These are phyloP conservation scores for Lacerta bilineata DNA, from an alignment of 2,797 vertebrate species.

Conservation along the genomic window DNA sequence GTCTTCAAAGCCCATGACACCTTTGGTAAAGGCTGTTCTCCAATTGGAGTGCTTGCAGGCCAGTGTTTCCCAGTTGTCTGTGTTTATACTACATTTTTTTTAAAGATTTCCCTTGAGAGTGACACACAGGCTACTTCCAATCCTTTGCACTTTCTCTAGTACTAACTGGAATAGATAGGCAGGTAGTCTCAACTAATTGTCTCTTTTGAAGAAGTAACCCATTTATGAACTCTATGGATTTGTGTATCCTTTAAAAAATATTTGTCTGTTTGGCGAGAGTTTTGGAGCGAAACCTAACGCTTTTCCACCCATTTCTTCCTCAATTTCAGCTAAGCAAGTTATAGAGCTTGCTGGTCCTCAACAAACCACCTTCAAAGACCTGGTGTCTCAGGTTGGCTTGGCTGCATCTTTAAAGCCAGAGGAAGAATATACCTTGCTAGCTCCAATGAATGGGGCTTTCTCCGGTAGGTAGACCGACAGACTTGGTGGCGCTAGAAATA, in stretches of 20 bases:
- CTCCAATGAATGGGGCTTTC: slow-evolving; percentile 90
- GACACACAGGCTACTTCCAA: background rate
- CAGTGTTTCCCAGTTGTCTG: no score
- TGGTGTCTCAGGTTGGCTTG: slow-evolving; percentile 91
- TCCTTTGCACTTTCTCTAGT: background rate
- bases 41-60: no score
- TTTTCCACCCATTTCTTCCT: slow-evolving; percentile 22
- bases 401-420: slow-evolving; percentile 83
- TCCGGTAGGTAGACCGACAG: slow-evolving; percentile 83
- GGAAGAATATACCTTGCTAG: slow-evolving; percentile 93
- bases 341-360: slow-evolving; percentile 89
- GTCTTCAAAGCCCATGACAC: no score
- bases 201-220: background rate
- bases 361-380: slow-evolving; percentile 90
- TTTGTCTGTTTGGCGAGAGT: background rate
- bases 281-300: background rate
- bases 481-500: background rate
- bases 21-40: no score
- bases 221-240: background rate
- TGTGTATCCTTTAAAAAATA: background rate
- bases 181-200: background rate
- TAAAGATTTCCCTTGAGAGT: slow-evolving; percentile 46
- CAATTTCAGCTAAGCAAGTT: slow-evolving; percentile 91
- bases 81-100: no score
- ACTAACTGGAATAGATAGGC: background rate